These are phyloP conservation scores for Eospalax fontanierii DNA, from an alignment of 2,797 vertebrate genomes.

Conservation along the genomic window DNA sequence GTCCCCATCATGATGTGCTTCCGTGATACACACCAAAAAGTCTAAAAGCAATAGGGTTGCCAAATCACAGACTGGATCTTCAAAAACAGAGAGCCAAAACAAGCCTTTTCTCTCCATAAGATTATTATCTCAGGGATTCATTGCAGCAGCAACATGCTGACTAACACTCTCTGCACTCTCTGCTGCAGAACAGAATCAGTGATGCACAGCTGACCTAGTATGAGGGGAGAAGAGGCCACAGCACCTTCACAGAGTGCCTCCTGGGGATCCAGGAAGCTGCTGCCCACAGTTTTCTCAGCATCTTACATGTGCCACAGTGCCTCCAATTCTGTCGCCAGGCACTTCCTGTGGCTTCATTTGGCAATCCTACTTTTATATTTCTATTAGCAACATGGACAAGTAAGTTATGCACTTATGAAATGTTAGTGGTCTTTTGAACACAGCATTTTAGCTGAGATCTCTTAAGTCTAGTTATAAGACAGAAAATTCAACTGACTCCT, in stretches of 20 bases:
- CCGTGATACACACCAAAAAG: neutral
- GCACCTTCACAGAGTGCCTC: neutral
- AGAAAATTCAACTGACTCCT: neutral
- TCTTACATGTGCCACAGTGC: neutral
- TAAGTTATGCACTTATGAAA: neutral
- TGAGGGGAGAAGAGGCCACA: neutral
- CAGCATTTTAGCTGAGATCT: neutral
- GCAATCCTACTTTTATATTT: neutral
- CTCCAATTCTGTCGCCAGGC: neutral
- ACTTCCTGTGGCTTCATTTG: neutral
- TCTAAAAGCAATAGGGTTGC: neutral
- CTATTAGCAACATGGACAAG: neutral
- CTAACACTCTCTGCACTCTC: neutral
- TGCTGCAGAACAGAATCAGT: neutral
- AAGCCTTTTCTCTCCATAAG: neutral
- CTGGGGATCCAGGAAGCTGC: neutral
- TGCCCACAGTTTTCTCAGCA: neutral
- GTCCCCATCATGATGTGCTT: neutral
- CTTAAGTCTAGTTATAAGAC: neutral
- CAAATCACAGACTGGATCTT: neutral
- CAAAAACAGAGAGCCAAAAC: neutral
- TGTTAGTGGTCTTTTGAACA: conserved; percentile 48
- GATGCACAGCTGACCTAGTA: neutral
- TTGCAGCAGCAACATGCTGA: neutral
- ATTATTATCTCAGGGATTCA: neutral